Percentiles rank a stretch among this genome's conserved stretches.
phyloP scores from a whole-genome alignment of 2,797 vertebrate species.

The Mormyrus hasselquistii region DNA sequence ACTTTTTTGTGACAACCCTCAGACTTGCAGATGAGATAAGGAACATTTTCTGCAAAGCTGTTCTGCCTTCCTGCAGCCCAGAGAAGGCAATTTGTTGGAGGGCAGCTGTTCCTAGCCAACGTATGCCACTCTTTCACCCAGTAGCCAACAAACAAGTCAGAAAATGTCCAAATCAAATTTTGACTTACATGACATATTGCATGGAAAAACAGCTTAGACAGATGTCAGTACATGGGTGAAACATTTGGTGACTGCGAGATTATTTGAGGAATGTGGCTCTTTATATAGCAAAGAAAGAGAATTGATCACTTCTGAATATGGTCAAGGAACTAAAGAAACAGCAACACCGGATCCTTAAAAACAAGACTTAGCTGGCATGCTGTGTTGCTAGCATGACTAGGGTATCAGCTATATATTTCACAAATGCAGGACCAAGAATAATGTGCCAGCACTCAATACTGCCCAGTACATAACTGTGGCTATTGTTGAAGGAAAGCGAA shows the following conservation, averaged over 20 bases:
- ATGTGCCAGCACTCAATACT: not conserved
- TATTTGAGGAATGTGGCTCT: not conserved
- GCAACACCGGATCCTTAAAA: not conserved
- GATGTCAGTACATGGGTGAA: not conserved
- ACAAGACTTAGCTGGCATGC: not conserved
- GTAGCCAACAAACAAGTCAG: not conserved
- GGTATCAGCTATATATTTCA: not conserved
- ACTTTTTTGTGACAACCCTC: not conserved
- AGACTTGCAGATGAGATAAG: not conserved
- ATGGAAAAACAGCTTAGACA: not conserved
- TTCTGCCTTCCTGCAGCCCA: not conserved
- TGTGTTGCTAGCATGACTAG: not conserved
- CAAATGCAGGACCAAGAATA: not conserved
- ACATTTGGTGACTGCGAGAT: not conserved
- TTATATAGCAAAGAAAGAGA: not conserved
- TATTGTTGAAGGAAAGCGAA: not conserved
- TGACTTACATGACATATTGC: not conserved
- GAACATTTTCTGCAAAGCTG: not conserved
- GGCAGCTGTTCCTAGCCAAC: not conserved
- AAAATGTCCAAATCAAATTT: not conserved
- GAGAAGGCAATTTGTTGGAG: not conserved
- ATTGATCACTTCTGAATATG: not conserved
- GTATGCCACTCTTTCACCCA: not conserved
- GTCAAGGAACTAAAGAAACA: not conserved
- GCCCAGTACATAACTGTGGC: not conserved